Percentiles rank a stretch among this genome's conserved stretches.
phyloP scores from a whole-genome alignment of 2,797 vertebrate genomes.

The Muraenolepis orangiensis region DNA sequence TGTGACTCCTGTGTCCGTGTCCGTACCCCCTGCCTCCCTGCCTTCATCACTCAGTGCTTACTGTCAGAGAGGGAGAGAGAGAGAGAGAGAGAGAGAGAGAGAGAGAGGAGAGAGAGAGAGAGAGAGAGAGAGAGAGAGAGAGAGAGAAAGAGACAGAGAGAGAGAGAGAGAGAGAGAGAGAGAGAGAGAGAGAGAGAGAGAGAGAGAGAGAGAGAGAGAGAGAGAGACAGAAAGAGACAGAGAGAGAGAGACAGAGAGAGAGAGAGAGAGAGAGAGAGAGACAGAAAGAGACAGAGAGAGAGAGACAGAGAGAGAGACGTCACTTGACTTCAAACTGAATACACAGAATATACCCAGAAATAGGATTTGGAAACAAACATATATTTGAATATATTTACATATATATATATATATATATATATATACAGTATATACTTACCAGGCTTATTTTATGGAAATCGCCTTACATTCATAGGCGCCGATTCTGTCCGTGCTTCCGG shows the following conservation, averaged over 20 bases:
- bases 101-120: conserved; percentile 3
- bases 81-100: conserved; percentile 7
- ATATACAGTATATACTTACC: no score
- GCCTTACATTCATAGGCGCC: no score
- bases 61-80: conserved; percentile 19
- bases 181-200: no score
- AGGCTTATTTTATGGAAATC: no score
- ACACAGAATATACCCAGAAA: no score
- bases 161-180: background rate
- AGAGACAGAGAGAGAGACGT: background rate
- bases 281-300: conserved; percentile 11
- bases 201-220: conserved; percentile 23
- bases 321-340: background rate
- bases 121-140: conserved; percentile 17
- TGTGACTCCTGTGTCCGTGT: no score
- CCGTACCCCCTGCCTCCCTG: background rate
- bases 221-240: conserved; percentile 10
- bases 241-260: background rate
- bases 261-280: conserved; percentile 16
- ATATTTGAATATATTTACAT: no score
- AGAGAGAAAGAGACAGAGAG: conserved; percentile 4
- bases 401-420: no score
- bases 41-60: background rate
- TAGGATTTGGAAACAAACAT: no score
- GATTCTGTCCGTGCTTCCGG: no score